Percentiles rank a stretch among this genome's conserved stretches.
These are phyloP conservation scores for Pseudois nayaur DNA, from an alignment of 2,113 vertebrate genomes.

Conservation along the genomic window DNA sequence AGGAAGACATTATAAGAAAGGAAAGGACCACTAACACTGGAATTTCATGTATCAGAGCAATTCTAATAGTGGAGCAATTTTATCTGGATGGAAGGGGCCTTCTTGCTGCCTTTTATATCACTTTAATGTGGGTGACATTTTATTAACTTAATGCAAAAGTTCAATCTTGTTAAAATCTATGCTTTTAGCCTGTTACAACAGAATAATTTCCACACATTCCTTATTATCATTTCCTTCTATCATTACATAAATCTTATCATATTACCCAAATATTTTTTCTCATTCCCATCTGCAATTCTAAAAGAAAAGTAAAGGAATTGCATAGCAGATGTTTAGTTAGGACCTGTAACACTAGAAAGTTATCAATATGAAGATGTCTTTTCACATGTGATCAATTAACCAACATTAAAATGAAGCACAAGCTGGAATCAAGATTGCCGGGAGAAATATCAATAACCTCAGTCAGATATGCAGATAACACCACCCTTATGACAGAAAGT, in stretches of 20 bases:
- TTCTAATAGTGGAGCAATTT: background rate
- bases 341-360: background rate
- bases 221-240: background rate
- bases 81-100: background rate
- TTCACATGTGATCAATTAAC: background rate
- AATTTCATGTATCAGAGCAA: background rate
- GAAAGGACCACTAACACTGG: background rate
- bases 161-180: background rate
- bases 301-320: background rate
- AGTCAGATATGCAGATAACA: background rate
- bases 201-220: background rate
- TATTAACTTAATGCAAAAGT: background rate
- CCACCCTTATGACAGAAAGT: background rate
- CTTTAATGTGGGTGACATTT: background rate
- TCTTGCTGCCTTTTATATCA: background rate
- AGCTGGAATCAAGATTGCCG: rapidly evolving
- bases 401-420: background rate
- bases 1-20: background rate
- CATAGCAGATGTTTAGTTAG: background rate
- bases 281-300: background rate
- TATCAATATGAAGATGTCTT: background rate
- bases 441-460: background rate
- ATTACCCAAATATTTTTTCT: background rate
- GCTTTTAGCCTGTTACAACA: background rate
- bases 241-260: background rate